A percentile compares a stretch with the other conserved stretches of the same genome.
These are phyloP conservation scores for Anolis sagrei DNA, from an alignment of 2,113 vertebrate species.

Conservation along the genomic window DNA sequence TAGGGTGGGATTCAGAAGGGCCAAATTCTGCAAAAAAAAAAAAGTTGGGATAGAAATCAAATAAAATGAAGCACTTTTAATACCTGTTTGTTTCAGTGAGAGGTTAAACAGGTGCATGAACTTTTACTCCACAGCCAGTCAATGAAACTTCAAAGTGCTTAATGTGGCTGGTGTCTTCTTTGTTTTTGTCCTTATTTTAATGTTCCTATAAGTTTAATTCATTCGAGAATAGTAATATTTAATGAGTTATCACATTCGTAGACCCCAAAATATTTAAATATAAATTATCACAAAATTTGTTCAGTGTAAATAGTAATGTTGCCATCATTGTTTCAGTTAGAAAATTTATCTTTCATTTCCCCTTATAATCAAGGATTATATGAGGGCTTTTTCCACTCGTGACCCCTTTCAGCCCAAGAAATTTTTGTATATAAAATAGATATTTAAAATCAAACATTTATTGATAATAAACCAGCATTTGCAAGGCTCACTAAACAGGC, in stretches of 20 bases:
- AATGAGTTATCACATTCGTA: background rate
- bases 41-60: too few species aligned
- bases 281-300: background rate
- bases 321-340: constrained; percentile 65
- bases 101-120: background rate
- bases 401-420: too few species aligned
- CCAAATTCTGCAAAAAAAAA: too few species aligned
- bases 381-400: too few species aligned
- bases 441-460: too few species aligned
- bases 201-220: constrained; percentile 57
- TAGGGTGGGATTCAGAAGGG: background rate
- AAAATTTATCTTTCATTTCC: constrained; percentile 60
- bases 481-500: too few species aligned
- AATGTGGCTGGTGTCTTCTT: background rate
- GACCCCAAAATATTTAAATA: constrained; percentile 33
- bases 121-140: background rate
- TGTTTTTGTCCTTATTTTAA: constrained; percentile 51
- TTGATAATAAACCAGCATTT: too few species aligned
- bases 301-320: constrained; percentile 34
- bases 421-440: too few species aligned
- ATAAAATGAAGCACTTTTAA: constrained; percentile 20
- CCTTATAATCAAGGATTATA: constrained; percentile 75
- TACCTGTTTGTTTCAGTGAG: background rate
- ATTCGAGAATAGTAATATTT: constrained; percentile 27
- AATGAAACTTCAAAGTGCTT: background rate